Conservation (phyloP, 1,140 invertebrate genomes). For the Scaptodrosophila lebanonensis region DNA sequence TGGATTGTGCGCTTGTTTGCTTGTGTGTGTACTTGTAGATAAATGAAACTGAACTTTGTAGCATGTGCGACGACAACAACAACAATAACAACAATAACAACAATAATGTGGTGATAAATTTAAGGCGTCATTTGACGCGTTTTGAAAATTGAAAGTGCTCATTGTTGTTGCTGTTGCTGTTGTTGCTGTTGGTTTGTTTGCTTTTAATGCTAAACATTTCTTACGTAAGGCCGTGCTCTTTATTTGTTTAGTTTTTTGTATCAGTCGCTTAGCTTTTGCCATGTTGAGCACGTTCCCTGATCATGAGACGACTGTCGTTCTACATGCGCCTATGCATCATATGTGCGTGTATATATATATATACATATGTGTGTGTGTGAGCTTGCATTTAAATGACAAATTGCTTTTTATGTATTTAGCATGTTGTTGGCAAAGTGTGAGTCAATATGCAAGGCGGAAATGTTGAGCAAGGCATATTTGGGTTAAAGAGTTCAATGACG, state of each 20-base stretch:
- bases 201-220: conserved; percentile 10
- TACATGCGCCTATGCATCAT: too few relatives aligned
- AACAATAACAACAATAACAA: not conserved
- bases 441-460: conserved; percentile 20
- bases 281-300: too few relatives aligned
- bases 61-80: conserved; percentile 26
- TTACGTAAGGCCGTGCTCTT: conserved; percentile 1
- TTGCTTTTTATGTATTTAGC: conserved; percentile 16
- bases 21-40: conserved; percentile 3
- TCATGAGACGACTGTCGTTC: too few relatives aligned
- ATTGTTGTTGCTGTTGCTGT: conserved; percentile 5
- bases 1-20: too few relatives aligned
- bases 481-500: too few relatives aligned
- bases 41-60: conserved; percentile 46
- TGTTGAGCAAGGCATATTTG: too few relatives aligned
- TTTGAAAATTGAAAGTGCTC: conserved; percentile 33
- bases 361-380: too few relatives aligned
- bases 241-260: too few relatives aligned
- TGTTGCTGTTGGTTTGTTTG: not conserved
- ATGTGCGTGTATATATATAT: too few relatives aligned
- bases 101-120: conserved; percentile 29
- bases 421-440: conserved; percentile 18
- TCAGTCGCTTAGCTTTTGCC: too few relatives aligned
- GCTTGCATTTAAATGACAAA: conserved; percentile 39
- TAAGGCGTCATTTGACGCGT: conserved; percentile 59